Conservation (phyloP, 2,888 invertebrate species). For the Pammene aurita region DNA sequence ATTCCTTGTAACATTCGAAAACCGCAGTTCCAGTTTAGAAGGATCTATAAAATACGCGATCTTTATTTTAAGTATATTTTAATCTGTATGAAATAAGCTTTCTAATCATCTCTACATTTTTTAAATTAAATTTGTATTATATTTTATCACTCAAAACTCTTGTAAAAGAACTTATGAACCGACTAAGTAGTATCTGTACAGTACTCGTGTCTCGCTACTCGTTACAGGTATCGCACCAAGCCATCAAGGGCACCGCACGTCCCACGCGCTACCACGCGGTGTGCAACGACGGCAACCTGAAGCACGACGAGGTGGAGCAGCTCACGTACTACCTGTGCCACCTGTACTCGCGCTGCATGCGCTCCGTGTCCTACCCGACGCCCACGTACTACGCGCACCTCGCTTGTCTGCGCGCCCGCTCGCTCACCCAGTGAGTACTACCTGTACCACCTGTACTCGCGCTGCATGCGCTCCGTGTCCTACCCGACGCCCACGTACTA, state of each 20-base stretch:
- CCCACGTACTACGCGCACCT: slow-evolving; percentile 95
- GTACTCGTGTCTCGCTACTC: background rate
- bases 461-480: too few relatives aligned
- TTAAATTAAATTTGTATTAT: too few relatives aligned
- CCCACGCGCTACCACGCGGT: slow-evolving; percentile 94
- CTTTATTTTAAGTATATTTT: too few relatives aligned
- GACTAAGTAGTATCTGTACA: background rate
- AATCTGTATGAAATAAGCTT: too few relatives aligned
- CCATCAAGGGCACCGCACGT: slow-evolving; percentile 91
- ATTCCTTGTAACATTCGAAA: too few relatives aligned
- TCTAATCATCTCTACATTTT: too few relatives aligned
- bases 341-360: slow-evolving; percentile 91
- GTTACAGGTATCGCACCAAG: slow-evolving; percentile 83
- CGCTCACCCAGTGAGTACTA: slow-evolving; percentile 79
- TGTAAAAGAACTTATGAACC: too few relatives aligned
- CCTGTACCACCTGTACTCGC: slow-evolving; percentile 69
- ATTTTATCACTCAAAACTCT: too few relatives aligned
- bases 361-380: slow-evolving; percentile 93
- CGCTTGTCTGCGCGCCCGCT: slow-evolving; percentile 88
- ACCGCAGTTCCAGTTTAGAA: too few relatives aligned
- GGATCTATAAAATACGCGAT: too few relatives aligned
- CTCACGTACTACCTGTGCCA: slow-evolving; percentile 93
- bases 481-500: too few relatives aligned
- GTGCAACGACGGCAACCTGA: slow-evolving; percentile 89
- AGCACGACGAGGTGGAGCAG: slow-evolving; percentile 89